A percentile compares a stretch with the other conserved stretches of the same genome.
These are phyloP conservation scores for Prunella himalayana DNA, from an alignment of 2,113 vertebrate species.

Conservation along the genomic window DNA sequence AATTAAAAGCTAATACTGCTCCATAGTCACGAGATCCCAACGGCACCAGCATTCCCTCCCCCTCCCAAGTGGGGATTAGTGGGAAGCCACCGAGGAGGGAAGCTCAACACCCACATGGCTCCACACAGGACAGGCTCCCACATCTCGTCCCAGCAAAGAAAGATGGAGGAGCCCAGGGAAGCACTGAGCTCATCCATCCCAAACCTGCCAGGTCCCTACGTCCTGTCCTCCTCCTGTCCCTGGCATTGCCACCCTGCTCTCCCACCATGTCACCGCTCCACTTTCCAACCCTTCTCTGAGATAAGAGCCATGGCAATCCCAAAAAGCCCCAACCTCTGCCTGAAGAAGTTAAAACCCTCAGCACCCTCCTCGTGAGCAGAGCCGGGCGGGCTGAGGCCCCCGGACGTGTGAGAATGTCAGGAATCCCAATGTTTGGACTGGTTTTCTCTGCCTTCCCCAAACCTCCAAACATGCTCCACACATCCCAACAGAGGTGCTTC, in stretches of 20 bases:
- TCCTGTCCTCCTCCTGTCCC: not conserved
- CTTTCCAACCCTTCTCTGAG: not conserved
- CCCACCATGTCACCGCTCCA: accelerated
- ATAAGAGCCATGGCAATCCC: not conserved
- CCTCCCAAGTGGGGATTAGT: slow-evolving; percentile 34
- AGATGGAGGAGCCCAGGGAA: not conserved
- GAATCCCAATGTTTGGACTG: slow-evolving; percentile 85
- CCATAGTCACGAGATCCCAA: slow-evolving; percentile 70
- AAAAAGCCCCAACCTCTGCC: not conserved
- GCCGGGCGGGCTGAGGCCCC: slow-evolving; percentile 29
- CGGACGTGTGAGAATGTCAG: slow-evolving; percentile 78
- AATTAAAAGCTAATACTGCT: slow-evolving; percentile 71
- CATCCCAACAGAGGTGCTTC: slow-evolving; percentile 1
- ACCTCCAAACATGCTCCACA: not conserved
- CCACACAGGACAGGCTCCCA: accelerated
- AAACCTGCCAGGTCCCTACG: accelerated
- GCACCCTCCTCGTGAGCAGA: not conserved
- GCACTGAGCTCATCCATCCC: not conserved
- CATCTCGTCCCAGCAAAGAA: not conserved
- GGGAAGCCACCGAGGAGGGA: slow-evolving; percentile 14
- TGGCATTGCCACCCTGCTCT: accelerated
- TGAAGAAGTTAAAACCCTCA: not conserved
- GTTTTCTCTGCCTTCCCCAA: slow-evolving; percentile 64
- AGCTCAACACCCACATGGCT: not conserved
- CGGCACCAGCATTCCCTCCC: not conserved